phyloP scores from a whole-genome alignment of 2,888 invertebrate species.

The Megalurothrips usitatus region DNA sequence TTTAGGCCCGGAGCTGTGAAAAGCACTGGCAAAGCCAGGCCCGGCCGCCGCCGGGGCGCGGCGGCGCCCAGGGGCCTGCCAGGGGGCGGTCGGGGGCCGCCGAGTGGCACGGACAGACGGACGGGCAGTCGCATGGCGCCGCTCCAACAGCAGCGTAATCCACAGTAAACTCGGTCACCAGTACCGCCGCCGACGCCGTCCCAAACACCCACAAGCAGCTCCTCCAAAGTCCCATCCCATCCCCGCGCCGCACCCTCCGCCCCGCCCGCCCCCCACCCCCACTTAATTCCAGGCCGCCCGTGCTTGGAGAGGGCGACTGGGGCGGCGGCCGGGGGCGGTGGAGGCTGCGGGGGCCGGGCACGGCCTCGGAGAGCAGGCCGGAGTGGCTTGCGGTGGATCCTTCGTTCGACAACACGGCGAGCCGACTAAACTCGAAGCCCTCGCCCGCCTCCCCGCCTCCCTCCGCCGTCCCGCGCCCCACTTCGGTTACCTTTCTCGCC shows the following conservation, averaged over 20 bases:
- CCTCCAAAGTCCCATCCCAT: not conserved
- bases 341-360: not conserved
- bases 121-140: not conserved
- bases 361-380: not conserved
- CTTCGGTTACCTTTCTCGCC: too few relatives aligned
- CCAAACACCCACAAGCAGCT: slow-evolving; percentile 5
- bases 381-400: slow-evolving; percentile 5
- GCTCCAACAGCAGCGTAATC: not conserved
- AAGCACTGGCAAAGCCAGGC: not conserved
- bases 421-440: too few relatives aligned
- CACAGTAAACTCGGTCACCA: slow-evolving; percentile 11
- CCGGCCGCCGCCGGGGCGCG: too few relatives aligned
- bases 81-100: too few relatives aligned
- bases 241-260: not conserved
- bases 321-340: not conserved
- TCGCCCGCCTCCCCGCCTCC: too few relatives aligned
- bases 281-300: not conserved
- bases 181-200: not conserved
- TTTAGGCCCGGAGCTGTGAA: not conserved
- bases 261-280: not conserved
- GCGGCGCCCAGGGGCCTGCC: too few relatives aligned
- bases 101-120: too few relatives aligned
- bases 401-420: not conserved
- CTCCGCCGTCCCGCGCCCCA: too few relatives aligned
- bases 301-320: not conserved